Evolutionary conservation across 2,113 vertebrate genomes (phyloP), one percentile per base, ranked within the genome.

Genomic region (Irena cyanogastra): DNA sequence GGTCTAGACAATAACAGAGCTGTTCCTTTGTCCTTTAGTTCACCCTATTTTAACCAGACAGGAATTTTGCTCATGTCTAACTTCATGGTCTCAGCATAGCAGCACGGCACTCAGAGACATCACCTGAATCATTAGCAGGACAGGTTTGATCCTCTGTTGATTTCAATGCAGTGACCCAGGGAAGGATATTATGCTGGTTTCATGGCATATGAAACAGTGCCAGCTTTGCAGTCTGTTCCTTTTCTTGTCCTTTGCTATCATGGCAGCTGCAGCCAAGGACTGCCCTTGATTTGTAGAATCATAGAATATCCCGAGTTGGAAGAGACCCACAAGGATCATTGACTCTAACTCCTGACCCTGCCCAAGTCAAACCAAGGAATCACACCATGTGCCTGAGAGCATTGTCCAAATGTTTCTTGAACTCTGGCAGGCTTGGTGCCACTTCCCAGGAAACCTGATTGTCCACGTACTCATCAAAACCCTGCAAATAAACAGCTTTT

Each of bases 11-110:
- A 20, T 66, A 92, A 68, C 42, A 65, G 52, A 35, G 19, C 17
- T 88, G 31, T 37, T 92, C 80, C 37, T 94, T 80, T 80, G 68
- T 88, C 83, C 57, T 94, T 24, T 53, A 69, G 45, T 65, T 59
- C 54, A 50, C 45, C 20, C 50, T 72, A 16, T 72, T 85, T 72
- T 83, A 85, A 69, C n/a, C 42, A 92, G 63, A 61, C 13, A 80
- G 47, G 10, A 41, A 72, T 92, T 93, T 74, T 77, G 5, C 8
- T 54, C 33, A 42, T 9, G 2, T 76, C 31, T 41, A 76, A 3
- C 54, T 79, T 74, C n/a, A 41, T 9, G 33, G 30, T 27, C n/a
- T 71, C 52, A 52, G 44, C 39, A 13, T 0, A 88, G 41, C 12
- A 69, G 52, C 22, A 79, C 50, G 72, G 23, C 11, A 30, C 64